Evolutionary conservation across 2,888 invertebrate species (phyloP).

Genomic region (Andrena minutula): DNA sequence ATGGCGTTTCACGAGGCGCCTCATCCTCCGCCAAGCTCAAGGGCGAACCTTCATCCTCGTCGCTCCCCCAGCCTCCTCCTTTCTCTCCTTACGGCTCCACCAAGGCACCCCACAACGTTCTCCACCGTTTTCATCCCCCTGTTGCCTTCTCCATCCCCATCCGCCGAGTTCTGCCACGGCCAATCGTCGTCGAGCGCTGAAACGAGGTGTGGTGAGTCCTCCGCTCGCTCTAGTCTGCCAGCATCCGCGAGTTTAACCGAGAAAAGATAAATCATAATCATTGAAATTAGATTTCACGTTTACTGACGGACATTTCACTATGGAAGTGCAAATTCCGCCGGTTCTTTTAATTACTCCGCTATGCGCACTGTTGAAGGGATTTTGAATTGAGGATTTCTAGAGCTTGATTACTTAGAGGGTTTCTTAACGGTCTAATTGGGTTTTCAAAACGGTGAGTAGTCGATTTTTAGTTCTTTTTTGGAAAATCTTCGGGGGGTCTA

Average conservation of each 20-base stretch:
- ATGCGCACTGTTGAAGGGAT: too few relatives aligned
- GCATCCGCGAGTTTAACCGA: constrained; percentile 19
- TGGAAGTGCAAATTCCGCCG: neutral
- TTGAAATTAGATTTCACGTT: constrained; percentile 44
- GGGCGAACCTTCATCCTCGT: constrained; percentile 40
- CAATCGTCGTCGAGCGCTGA: constrained; percentile 65
- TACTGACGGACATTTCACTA: neutral
- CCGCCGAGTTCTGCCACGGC: constrained; percentile 60
- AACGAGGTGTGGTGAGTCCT: constrained; percentile 58
- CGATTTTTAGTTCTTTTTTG: too few relatives aligned
- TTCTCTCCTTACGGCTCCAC: constrained; percentile 2
- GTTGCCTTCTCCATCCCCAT: constrained; percentile 40
- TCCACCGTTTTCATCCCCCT: constrained; percentile 34
- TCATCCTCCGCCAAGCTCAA: constrained; percentile 51
- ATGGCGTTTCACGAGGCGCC: constrained; percentile 67
- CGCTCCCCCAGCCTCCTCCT: neutral
- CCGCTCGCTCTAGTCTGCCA: constrained; percentile 5
- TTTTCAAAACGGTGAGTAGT: too few relatives aligned
- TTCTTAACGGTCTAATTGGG: too few relatives aligned
- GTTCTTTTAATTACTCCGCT: neutral
- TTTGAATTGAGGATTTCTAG: too few relatives aligned
- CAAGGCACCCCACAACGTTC: constrained; percentile 39
- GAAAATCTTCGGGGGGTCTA: too few relatives aligned
- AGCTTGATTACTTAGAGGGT: too few relatives aligned
- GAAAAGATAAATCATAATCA: constrained; percentile 53